Base-by-base conservation (phyloP, 2,888 invertebrate genomes). In the Lycophotia porphyrea region DNA sequence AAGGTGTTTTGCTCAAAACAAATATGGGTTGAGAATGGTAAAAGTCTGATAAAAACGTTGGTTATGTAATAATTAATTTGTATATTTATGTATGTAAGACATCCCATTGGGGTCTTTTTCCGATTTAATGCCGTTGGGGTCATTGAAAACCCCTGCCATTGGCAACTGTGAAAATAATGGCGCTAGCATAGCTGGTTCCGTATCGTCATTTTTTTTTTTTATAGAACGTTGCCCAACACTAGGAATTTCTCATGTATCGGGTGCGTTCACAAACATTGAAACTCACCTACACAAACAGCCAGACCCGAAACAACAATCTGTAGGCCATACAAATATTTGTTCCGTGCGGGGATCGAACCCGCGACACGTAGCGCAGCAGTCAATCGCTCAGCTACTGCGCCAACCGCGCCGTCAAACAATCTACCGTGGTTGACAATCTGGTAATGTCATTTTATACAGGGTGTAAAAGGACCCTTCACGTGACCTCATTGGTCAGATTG, bases 21-120 rank as follows among this genome's bases (percentile, higher is more conserved):
- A 8, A 24, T 9, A 76, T 71, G 80, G 39, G 42, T 71, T 27
- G 9, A 44, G 52, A 55, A 71, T 27, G 21, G 39, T 60, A 65
- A 55, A 60, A 81, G 80, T 80, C 80, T 80, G 80, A 80, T 55
- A 55, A 47, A 64, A 80, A 49, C 18, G 21, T 76, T 39, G 21
- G 13, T 67, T 80, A 60, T 64, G 49, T 58, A 27, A 42, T 36
- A 2, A 52, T 13, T 73, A 27, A 52, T 63, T 61, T 69, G 61
- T 63, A 69, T 69, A 77, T 75, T 18, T 71, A 55, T n/a, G 58
- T 58, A 70, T 75, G 1, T 27, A 73, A 49, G n/a, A 60, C 11
- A 9, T 21, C 11, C 11, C 21, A 27, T 24, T 42, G 9, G 21
- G 5, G 9, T 58, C 9, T 52, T 13, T 27, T 15, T 27, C 5